A percentile compares a stretch with the other conserved stretches of the same genome.
These are phyloP conservation scores for Hirtodrosophila histrioides DNA, from an alignment of 2,888 invertebrate species.

Conservation along the genomic window DNA sequence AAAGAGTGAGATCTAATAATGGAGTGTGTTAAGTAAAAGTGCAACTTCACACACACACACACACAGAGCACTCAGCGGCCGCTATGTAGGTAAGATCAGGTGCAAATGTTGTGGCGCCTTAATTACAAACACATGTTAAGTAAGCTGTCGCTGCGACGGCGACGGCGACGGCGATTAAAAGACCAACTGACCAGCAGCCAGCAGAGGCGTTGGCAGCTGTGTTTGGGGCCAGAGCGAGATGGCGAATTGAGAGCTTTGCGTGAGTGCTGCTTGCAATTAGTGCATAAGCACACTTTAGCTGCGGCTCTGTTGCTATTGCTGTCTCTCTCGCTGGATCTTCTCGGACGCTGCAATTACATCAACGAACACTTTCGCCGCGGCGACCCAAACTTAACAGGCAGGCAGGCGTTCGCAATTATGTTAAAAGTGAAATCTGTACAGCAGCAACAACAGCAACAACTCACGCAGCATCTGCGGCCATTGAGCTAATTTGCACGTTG, in stretches of 20 bases:
- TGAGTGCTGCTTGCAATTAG: slow-evolving; percentile 32
- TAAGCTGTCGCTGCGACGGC: slow-evolving; percentile 20
- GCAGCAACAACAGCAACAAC: slow-evolving; percentile 20
- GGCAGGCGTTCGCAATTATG: slow-evolving; percentile 41
- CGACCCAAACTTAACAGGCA: slow-evolving; percentile 29
- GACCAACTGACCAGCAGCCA: slow-evolving; percentile 6
- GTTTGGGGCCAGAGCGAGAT: slow-evolving; percentile 1
- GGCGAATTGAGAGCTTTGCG: slow-evolving; percentile 24
- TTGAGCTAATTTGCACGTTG: slow-evolving; percentile 61
- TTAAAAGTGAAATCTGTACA: slow-evolving; percentile 64
- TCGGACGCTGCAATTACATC: slow-evolving; percentile 46
- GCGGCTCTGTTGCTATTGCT: slow-evolving; percentile 22
- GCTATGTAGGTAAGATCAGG: slow-evolving; percentile 15
- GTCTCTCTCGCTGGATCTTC: slow-evolving; percentile 26
- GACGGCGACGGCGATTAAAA: no score
- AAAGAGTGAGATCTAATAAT: no score
- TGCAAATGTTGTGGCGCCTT: slow-evolving; percentile 36
- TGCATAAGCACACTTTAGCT: slow-evolving; percentile 8
- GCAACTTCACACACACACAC: neutral
- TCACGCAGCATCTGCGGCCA: slow-evolving; percentile 45
- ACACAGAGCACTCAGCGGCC: neutral
- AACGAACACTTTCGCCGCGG: slow-evolving; percentile 59
- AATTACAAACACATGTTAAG: slow-evolving; percentile 68
- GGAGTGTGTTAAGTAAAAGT: neutral
- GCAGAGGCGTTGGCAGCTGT: neutral